Evolutionary conservation across 2,113 vertebrate species (phyloP).

Genomic region (Recurvirostra avosetta): DNA sequence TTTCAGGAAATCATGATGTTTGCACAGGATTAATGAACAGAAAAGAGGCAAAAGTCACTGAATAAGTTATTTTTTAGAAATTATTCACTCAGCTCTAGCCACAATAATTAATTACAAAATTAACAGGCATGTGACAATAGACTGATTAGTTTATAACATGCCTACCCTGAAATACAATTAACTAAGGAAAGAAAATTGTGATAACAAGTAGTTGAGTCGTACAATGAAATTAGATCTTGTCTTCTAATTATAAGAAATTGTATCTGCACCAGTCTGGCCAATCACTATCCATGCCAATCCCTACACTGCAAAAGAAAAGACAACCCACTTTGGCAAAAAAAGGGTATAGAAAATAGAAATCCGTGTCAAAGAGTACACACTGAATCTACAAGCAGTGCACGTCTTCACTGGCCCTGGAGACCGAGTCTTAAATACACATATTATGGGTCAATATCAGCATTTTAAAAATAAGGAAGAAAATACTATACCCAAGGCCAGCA

Average conservation of each 20-base stretch:
- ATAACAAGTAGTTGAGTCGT: not conserved
- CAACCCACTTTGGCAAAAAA: not conserved
- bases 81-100: not conserved
- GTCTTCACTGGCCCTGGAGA: not conserved
- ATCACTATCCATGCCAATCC: not conserved
- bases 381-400: not conserved
- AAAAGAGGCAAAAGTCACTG: not conserved
- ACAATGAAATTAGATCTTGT: slow-evolving; percentile 40
- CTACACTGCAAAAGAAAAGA: not conserved
- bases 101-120: slow-evolving; percentile 51
- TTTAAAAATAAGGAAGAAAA: not conserved
- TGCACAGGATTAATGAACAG: not conserved
- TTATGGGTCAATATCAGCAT: not conserved
- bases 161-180: slow-evolving; percentile 38
- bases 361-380: not conserved
- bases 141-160: slow-evolving; percentile 17
- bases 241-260: slow-evolving; percentile 21
- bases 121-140: slow-evolving; percentile 31
- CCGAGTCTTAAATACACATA: not conserved
- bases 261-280: not conserved
- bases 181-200: slow-evolving; percentile 41
- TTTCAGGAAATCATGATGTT: not conserved
- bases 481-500: not conserved
- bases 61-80: not conserved
- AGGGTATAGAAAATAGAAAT: not conserved